Evolutionary conservation across 1,140 invertebrate species (phyloP), one percentile per base, ranked within the genome.

Genomic region (Pseudoatta argentina): DNA sequence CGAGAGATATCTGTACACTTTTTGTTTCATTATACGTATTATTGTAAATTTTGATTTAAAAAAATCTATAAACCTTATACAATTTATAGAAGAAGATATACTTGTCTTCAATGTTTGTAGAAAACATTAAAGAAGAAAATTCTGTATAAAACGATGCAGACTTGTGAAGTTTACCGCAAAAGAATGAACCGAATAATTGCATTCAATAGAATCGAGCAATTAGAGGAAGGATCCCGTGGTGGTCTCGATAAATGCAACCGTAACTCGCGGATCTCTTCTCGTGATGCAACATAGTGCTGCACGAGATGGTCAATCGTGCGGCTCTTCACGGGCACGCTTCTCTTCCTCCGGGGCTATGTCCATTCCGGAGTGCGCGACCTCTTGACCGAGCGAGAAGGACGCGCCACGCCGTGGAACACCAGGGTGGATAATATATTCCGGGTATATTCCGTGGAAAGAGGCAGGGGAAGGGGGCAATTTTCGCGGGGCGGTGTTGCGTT

Each of bases 361-460:
- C 79, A 86, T 88, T 87, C 79, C 87, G 73, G 61, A 69, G 78
- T 69, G 48, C 44, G 86, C 88, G 89, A 91, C 88, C 92, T 86
- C 83, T 89, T 88, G 91, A 92, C 91, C 92, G 75, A 85, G 27
- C 64, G 63, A 85, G 87, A 82, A 67, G 83, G 87, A 88, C 89
- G 91, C 87, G 88, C 86, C 88, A 69, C 85, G 61, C 21, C 87
- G 83, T 81, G 88, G 89, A 92, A 91, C 91, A 92, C 91, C 91
- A 89, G 92, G 89, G 92, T 88, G 86, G 90, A 91, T 93, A 93
- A 94, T 94, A 92, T 93, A 94, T 94, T 93, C 93, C 90, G 90
- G 92, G 87, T 91, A 87, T 92, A 92, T 89, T 92, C 86, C 85
- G 21, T 14, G 66, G 12, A n/a, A 44, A 3, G 64, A 39, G 64